Evolutionary conservation across 2,888 invertebrate species (phyloP).

Genomic region (Microchrysa polita): DNA sequence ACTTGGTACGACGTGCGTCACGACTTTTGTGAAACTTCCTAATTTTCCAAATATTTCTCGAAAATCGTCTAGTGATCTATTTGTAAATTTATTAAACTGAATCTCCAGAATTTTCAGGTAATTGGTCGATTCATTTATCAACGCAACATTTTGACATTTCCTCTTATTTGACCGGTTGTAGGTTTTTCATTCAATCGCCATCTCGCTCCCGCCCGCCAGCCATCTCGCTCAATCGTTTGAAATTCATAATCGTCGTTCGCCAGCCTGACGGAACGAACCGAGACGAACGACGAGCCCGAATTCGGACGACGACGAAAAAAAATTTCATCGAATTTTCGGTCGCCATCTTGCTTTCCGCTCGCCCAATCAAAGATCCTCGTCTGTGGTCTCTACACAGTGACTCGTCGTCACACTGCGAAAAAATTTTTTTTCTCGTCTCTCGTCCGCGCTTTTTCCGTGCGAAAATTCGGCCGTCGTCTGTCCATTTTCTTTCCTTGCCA

Average conservation of each 20-base stretch:
- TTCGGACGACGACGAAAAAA: conserved; percentile 19
- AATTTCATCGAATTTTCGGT: conserved; percentile 62
- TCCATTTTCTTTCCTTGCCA: conserved; percentile 40
- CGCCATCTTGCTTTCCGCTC: conserved; percentile 78
- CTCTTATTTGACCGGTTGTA: conserved; percentile 40
- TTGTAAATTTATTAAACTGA: background rate
- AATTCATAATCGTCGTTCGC: conserved; percentile 29
- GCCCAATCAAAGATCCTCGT: conserved; percentile 44
- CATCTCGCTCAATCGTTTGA: conserved; percentile 15
- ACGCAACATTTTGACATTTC: conserved; percentile 26
- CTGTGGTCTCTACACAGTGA: conserved; percentile 35
- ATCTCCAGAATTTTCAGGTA: background rate
- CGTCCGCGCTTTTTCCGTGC: conserved; percentile 41
- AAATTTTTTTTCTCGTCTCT: conserved; percentile 43
- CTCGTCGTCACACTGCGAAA: conserved; percentile 43
- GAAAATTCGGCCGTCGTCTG: conserved; percentile 41
- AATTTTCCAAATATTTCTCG: background rate
- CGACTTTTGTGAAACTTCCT: conserved; percentile 2
- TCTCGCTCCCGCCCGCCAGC: conserved; percentile 8
- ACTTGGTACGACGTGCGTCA: conserved; percentile 29
- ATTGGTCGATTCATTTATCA: background rate
- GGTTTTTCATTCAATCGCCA: conserved; percentile 13
- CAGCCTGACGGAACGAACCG: conserved; percentile 27
- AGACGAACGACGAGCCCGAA: no score
- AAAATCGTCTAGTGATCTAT: background rate